Base-by-base conservation (phyloP, 2,888 invertebrate species). In the Xestia ashworthii region DNA sequence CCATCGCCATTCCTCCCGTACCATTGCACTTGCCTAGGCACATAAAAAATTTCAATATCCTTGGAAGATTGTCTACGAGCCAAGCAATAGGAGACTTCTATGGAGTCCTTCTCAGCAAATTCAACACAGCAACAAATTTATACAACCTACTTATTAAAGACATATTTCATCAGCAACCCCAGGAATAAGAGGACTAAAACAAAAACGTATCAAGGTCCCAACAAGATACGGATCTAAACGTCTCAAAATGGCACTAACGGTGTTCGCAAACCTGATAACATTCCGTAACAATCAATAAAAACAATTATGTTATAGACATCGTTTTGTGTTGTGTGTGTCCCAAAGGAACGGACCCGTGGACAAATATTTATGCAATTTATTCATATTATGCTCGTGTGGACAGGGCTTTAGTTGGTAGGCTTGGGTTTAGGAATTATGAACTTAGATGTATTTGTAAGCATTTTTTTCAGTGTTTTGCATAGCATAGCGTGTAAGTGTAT, bases 311-410 rank as follows among this genome's bases (percentile, higher is more conserved):
- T 91, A 87, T 80, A 94, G 95, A 94, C 94, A 93, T 94, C 95
- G 95, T 95, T 93, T 93, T 92, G 90, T 90, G 89, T 93, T 90
- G 90, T 92, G 90, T 90, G 88, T 84, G 90, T 93, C 91, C 90
- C 92, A 92, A 90, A 92, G 38, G 41, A 48, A 53, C 93, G 90
- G 65, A 95, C 94, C 94, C 92, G 92, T 91, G 92, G 91, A 90
- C 93, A 95, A 95, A 96, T 96, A 95, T 96, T 96, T 95, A 95
- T 96, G 93, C 93, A 94, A 95, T 95, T 95, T 95, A 96, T 95
- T 95, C 95, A 95, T 95, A 95, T 95, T 93, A 87, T 88, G 50
- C n/a, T 71, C 69, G 80, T 88, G 83, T 84, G 78, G 82, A 74
- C 75, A 80, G 84, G 71, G 78, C 80, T 85, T 88, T 86, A 82